Evolutionary conservation across 2,797 vertebrate genomes (phyloP).

Genomic region (Microchirus variegatus): DNA sequence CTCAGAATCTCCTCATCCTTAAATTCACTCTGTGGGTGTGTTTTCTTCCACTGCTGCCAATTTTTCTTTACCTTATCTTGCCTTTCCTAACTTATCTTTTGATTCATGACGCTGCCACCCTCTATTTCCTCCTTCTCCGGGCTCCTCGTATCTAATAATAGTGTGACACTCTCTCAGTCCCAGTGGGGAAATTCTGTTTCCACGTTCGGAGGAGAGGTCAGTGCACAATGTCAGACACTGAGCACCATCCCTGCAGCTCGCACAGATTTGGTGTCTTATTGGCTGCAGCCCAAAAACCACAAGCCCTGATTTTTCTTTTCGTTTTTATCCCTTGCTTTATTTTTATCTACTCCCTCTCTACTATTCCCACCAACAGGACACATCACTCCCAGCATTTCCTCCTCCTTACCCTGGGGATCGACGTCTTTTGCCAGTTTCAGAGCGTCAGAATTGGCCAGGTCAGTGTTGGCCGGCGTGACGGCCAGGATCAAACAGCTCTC

Average conservation of each 20-base stretch:
- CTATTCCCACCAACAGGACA: neutral
- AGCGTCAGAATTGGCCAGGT: conserved; percentile 96
- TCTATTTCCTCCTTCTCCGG: conserved; percentile 1
- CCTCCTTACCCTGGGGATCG: conserved; percentile 88
- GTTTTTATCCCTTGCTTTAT: neutral
- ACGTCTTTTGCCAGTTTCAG: conserved; percentile 96
- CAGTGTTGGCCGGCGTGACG: conserved; percentile 94
- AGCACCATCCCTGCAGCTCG: conserved; percentile 27
- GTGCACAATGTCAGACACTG: conserved; percentile 40
- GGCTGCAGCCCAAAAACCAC: conserved; percentile 2
- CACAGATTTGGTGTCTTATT: conserved; percentile 2
- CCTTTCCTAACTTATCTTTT: conserved; percentile 4
- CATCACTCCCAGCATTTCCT: neutral
- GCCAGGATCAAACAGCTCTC: conserved; percentile 96
- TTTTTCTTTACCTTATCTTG: neutral
- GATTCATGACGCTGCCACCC: conserved; percentile 3
- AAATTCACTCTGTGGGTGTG: neutral
- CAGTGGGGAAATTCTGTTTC: conserved; percentile 41
- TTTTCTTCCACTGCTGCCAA: conserved; percentile 3
- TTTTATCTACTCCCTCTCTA: neutral
- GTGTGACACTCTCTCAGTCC: conserved; percentile 41
- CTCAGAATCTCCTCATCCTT: neutral
- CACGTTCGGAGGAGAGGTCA: conserved; percentile 43
- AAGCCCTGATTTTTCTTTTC: neutral
- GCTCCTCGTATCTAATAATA: conserved; percentile 40